Conservation (phyloP, 1,140 invertebrate species). For the Drosophila littoralis region DNA sequence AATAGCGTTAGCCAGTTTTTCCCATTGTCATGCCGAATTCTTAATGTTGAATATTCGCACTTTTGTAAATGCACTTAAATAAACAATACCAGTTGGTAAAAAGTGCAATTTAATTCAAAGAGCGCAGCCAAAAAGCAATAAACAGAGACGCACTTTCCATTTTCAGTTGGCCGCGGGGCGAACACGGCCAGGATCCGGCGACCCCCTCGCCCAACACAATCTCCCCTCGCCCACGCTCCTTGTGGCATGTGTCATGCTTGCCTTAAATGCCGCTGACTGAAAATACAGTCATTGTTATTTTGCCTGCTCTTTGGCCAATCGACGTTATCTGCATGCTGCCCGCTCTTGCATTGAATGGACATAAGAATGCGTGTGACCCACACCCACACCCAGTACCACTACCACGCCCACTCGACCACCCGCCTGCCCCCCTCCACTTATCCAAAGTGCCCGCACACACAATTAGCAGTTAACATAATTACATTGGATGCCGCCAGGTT, state of each 20-base stretch:
- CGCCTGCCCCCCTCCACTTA: background rate
- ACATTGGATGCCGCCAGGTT: conserved; percentile 66
- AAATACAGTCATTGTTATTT: conserved; percentile 30
- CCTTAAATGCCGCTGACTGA: conserved; percentile 30
- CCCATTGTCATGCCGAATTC: conserved; percentile 8
- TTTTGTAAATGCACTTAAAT: conserved; percentile 41
- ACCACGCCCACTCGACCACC: background rate
- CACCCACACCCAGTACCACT: background rate
- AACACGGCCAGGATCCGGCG: background rate
- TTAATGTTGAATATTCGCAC: conserved; percentile 1
- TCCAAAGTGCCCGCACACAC: conserved; percentile 29
- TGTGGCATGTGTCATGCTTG: conserved; percentile 22
- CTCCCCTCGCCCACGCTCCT: background rate
- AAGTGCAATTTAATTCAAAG: conserved; percentile 45
- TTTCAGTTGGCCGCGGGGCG: conserved; percentile 10
- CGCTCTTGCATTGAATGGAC: conserved; percentile 21
- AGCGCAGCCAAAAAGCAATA: background rate
- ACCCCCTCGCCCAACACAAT: background rate
- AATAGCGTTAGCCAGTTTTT: conserved; percentile 5
- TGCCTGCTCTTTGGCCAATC: conserved; percentile 36
- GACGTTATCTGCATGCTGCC: conserved; percentile 46
- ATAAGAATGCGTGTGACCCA: conserved; percentile 4
- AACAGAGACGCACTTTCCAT: conserved; percentile 18
- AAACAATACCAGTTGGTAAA: conserved; percentile 31
- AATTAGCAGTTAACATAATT: conserved; percentile 76